Evolutionary conservation across 2,888 invertebrate genomes (phyloP).

Genomic region (Leucophenga montana): DNA sequence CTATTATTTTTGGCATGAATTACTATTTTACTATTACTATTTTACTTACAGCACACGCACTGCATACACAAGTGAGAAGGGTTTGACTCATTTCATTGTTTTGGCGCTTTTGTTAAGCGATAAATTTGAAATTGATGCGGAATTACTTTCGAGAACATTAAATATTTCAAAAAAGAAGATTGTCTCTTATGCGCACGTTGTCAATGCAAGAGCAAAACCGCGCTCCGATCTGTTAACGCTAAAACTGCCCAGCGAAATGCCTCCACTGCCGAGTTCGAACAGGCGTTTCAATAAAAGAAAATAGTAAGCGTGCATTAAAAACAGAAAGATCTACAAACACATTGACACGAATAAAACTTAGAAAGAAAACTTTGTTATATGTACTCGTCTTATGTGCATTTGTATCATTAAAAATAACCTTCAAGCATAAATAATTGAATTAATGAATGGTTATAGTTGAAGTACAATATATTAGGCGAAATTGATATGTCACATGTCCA

Average conservation of each 20-base stretch:
- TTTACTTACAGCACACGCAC: conserved; percentile 57
- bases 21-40: background rate
- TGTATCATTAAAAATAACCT: too few species aligned
- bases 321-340: too few species aligned
- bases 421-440: too few species aligned
- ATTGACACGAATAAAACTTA: too few species aligned
- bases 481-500: too few species aligned
- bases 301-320: conserved; percentile 17
- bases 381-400: too few species aligned
- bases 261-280: conserved; percentile 42
- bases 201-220: conserved; percentile 54
- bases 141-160: conserved; percentile 57
- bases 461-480: too few species aligned
- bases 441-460: background rate
- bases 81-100: conserved; percentile 68
- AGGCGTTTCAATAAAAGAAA: conserved; percentile 52
- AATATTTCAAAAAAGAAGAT: conserved; percentile 60
- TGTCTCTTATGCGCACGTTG: conserved; percentile 61
- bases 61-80: conserved; percentile 64
- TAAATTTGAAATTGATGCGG: conserved; percentile 60
- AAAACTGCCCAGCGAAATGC: conserved; percentile 60
- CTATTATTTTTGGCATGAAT: background rate
- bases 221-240: conserved; percentile 53
- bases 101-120: conserved; percentile 62
- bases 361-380: too few species aligned